These are phyloP conservation scores for Zaprionus bogoriensis DNA, from an alignment of 2,888 invertebrate genomes.

Conservation along the genomic window DNA sequence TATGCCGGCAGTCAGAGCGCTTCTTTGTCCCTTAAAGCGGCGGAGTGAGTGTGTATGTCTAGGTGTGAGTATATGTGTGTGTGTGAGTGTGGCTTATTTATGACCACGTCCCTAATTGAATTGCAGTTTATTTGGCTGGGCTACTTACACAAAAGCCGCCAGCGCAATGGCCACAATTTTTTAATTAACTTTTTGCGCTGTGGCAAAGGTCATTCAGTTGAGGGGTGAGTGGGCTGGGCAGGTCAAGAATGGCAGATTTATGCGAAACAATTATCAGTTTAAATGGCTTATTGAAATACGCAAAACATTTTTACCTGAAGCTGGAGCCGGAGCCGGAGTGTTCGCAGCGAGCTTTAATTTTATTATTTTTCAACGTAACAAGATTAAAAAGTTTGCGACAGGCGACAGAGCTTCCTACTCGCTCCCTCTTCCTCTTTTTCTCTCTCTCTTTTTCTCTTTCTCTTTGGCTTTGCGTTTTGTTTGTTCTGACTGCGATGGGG, in stretches of 20 bases:
- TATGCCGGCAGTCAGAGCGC: slow-evolving; percentile 40
- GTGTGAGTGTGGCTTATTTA: slow-evolving; percentile 61
- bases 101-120: slow-evolving; percentile 72
- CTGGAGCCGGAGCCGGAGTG: slow-evolving; percentile 14
- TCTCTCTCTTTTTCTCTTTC: not conserved
- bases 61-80: not conserved
- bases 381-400: slow-evolving; percentile 74
- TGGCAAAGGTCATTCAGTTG: slow-evolving; percentile 47
- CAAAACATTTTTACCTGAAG: slow-evolving; percentile 47
- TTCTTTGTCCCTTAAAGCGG: not conserved
- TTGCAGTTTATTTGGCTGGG: slow-evolving; percentile 72
- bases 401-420: slow-evolving; percentile 18
- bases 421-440: not conserved
- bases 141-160: slow-evolving; percentile 60
- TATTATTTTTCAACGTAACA: slow-evolving; percentile 66
- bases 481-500: not conserved
- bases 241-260: slow-evolving; percentile 48
- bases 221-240: not conserved
- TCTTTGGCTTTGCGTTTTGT: not conserved
- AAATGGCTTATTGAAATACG: slow-evolving; percentile 75
- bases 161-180: slow-evolving; percentile 68
- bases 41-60: slow-evolving; percentile 9
- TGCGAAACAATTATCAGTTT: slow-evolving; percentile 75
- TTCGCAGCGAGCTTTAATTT: slow-evolving; percentile 65
- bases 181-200: slow-evolving; percentile 68